phyloP scores from a whole-genome alignment of 2,797 vertebrate species.

The Mus minutoides region DNA sequence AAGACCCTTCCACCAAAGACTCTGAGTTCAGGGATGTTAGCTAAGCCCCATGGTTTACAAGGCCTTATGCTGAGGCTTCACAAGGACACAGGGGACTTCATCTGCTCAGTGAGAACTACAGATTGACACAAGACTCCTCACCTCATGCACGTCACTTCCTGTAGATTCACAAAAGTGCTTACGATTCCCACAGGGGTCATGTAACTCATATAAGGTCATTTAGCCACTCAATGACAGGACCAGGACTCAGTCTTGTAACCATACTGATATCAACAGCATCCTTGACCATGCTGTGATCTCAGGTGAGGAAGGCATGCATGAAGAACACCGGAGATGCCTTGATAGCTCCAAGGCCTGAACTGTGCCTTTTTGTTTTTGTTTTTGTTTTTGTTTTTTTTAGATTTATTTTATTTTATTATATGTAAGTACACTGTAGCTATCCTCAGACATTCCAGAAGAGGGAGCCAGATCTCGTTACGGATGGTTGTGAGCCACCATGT shows the following conservation, averaged over 20 bases:
- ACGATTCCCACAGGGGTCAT: accelerated
- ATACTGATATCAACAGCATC: too few species aligned
- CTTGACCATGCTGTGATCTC: too few species aligned
- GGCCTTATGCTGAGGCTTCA: neutral
- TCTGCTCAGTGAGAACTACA: accelerated
- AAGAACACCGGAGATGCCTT: neutral
- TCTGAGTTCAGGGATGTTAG: neutral
- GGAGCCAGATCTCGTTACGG: too few species aligned
- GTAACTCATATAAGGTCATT: neutral
- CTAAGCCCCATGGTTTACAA: neutral
- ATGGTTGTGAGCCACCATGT: too few species aligned
- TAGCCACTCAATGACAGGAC: too few species aligned
- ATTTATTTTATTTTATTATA: too few species aligned
- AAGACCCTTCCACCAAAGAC: neutral
- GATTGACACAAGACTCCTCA: accelerated
- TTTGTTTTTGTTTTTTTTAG: too few species aligned
- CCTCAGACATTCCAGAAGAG: too few species aligned
- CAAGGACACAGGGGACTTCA: accelerated
- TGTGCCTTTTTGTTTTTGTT: neutral
- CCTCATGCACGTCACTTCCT: accelerated
- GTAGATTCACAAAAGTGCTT: neutral
- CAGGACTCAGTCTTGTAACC: neutral
- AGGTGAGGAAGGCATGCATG: neutral
- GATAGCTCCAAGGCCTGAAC: neutral
- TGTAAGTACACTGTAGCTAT: too few species aligned